Conservation (phyloP, 2,888 invertebrate genomes). For the Drosophila niveifrons region DNA sequence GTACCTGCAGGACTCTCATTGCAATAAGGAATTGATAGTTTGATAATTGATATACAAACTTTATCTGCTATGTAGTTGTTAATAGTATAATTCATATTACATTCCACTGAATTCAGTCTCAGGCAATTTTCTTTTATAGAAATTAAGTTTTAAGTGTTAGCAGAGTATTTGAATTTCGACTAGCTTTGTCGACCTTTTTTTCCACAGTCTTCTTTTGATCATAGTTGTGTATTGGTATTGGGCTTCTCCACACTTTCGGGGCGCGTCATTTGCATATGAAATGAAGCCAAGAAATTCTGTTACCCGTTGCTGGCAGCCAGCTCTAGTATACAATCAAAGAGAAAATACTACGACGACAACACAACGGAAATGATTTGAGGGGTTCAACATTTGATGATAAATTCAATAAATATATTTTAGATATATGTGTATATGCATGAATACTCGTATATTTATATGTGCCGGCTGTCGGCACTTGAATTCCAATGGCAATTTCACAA, state of each 20-base stretch:
- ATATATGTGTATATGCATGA: constrained; percentile 13
- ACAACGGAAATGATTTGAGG: constrained; percentile 60
- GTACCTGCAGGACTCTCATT: too few relatives aligned
- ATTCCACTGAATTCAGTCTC: too few relatives aligned
- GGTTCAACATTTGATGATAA: constrained; percentile 32
- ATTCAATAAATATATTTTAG: constrained; percentile 8
- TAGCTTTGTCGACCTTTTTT: constrained; percentile 6
- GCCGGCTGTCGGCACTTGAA: constrained; percentile 55
- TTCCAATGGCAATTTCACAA: constrained; percentile 50
- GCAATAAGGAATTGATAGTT: too few relatives aligned
- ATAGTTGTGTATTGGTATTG: constrained; percentile 18
- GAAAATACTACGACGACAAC: constrained; percentile 49
- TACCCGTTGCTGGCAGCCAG: constrained; percentile 21
- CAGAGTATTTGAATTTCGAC: constrained; percentile 37
- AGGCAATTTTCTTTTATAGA: too few relatives aligned
- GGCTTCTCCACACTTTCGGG: constrained; percentile 24
- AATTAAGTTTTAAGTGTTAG: not conserved
- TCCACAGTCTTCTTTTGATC: constrained; percentile 33
- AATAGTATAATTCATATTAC: too few relatives aligned
- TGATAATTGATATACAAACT: too few relatives aligned
- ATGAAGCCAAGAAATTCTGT: constrained; percentile 56
- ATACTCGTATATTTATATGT: constrained; percentile 25
- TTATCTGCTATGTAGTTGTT: too few relatives aligned
- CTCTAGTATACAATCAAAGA: constrained; percentile 49
- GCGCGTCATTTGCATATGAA: constrained; percentile 56